Percentiles rank a stretch among this genome's conserved stretches.
These are phyloP conservation scores for Hipposideros armiger DNA, from an alignment of 2,113 vertebrate species.

Conservation along the genomic window DNA sequence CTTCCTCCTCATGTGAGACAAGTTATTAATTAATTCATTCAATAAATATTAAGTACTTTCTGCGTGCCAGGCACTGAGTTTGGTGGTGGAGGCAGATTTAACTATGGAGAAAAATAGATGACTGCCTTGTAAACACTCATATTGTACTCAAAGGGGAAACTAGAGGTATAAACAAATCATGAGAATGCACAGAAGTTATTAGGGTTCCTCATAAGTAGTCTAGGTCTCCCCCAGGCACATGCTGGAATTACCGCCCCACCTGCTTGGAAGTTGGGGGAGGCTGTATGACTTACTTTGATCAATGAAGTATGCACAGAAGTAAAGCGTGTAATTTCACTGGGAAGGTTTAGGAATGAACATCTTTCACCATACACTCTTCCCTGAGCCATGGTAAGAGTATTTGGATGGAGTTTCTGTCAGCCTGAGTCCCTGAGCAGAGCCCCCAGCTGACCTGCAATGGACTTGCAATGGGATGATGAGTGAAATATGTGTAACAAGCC, in stretches of 20 bases:
- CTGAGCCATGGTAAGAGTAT: not conserved
- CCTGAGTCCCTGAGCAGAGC: not conserved
- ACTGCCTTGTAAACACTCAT: not conserved
- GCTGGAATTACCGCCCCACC: not conserved
- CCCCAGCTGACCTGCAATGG: too few species aligned
- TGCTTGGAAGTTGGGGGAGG: not conserved
- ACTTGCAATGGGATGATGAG: not conserved
- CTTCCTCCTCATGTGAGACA: not conserved
- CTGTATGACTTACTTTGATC: not conserved
- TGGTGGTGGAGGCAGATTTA: not conserved
- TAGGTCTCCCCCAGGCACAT: not conserved
- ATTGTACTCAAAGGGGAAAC: not conserved
- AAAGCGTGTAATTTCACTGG: not conserved
- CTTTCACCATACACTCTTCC: not conserved
- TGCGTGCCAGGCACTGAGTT: not conserved
- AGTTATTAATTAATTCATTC: not conserved
- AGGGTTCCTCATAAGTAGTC: not conserved
- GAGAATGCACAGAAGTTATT: not conserved
- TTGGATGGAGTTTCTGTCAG: not conserved
- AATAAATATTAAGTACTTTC: not conserved
- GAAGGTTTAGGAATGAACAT: not conserved
- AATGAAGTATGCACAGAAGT: not conserved
- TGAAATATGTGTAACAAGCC: not conserved
- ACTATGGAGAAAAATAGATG: not conserved
- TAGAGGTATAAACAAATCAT: rapidly evolving